A percentile compares a stretch with the other conserved stretches of the same genome.
Conservation (phyloP, 1,140 invertebrate species). For the Spodoptera litura region DNA sequence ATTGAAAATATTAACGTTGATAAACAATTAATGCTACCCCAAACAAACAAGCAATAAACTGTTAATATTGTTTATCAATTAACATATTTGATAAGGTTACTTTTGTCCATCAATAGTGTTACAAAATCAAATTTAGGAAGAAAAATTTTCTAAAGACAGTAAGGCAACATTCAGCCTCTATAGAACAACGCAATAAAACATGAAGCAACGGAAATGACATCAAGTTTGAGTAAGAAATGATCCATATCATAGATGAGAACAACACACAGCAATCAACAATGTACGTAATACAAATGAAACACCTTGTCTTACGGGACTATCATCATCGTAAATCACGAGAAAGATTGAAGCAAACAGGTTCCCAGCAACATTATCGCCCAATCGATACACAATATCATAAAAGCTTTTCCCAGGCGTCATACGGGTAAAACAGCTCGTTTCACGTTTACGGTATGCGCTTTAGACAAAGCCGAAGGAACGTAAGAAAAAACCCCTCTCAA, state of each 20-base stretch:
- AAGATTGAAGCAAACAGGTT: conserved; percentile 43
- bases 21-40: no score
- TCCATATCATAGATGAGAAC: conserved; percentile 26
- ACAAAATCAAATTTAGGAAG: no score
- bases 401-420: conserved; percentile 58
- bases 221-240: conserved; percentile 18
- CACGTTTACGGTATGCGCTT: conserved; percentile 47
- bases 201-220: background rate
- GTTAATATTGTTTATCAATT: no score
- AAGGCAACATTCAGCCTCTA: no score
- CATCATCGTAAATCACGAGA: conserved; percentile 40
- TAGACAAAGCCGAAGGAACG: conserved; percentile 63
- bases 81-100: no score
- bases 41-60: no score
- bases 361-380: conserved; percentile 43
- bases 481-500: conserved; percentile 70
- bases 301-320: conserved; percentile 30
- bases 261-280: conserved; percentile 13
- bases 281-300: conserved; percentile 38
- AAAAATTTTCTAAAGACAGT: no score
- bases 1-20: background rate
- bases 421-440: conserved; percentile 57
- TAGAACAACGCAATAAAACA: background rate
- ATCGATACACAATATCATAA: conserved; percentile 62
- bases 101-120: no score